These are phyloP conservation scores for Zosterops hypoxanthus DNA, from an alignment of 2,113 vertebrate genomes.

Conservation along the genomic window DNA sequence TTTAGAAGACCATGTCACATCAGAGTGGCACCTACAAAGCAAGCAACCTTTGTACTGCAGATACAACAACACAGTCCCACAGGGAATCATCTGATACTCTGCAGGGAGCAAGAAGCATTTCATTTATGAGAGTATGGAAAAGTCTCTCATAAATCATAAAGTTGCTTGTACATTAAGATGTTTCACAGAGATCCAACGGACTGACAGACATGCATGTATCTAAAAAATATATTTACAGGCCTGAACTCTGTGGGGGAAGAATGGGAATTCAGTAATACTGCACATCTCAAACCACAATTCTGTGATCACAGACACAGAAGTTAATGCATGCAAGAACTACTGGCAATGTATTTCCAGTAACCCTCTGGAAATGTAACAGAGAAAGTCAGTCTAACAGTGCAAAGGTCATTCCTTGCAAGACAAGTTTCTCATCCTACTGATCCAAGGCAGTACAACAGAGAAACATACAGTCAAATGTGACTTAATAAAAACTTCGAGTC, in stretches of 20 bases:
- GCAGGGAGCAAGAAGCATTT: not conserved
- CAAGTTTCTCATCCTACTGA: conserved; percentile 16
- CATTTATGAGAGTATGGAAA: not conserved
- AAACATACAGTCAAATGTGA: not conserved
- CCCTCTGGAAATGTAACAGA: not conserved
- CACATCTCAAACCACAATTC: not conserved
- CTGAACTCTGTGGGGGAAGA: not conserved
- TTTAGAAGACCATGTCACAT: not conserved
- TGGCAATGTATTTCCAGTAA: not conserved
- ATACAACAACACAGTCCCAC: not conserved
- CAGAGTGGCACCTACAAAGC: not conserved
- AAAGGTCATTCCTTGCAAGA: not conserved
- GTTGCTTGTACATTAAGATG: not conserved
- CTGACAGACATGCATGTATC: not conserved
- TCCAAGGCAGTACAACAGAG: not conserved
- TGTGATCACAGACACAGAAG: not conserved
- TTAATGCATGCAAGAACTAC: not conserved
- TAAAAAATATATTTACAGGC: not conserved
- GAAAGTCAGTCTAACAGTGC: not conserved
- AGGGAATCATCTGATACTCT: not conserved
- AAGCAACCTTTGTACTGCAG: not conserved
- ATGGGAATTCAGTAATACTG: not conserved
- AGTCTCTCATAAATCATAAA: not conserved
- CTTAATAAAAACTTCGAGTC: conserved; percentile 48
- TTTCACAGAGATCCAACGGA: not conserved